Evolutionary conservation across 2,797 vertebrate genomes (phyloP), one percentile per base, ranked within the genome.

Genomic region (Danio kyathit): DNA sequence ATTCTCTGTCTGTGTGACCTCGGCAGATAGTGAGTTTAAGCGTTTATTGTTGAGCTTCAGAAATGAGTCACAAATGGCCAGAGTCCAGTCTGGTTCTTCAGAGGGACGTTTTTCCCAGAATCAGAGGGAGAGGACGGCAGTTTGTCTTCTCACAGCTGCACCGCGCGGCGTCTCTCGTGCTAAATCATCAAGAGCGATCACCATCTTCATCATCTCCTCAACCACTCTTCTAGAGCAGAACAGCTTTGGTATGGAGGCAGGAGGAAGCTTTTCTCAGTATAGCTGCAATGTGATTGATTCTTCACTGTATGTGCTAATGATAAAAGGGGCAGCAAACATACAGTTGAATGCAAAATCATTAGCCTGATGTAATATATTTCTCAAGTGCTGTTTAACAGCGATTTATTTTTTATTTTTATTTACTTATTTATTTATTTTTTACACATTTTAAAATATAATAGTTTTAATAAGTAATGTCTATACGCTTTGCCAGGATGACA

Each of bases 11-110:
- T 74, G 7, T 2, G 7, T 74, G 80, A 80, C 11, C 48, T 21
- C 52, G 80, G 69, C 85, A 81, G 38, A 60, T 81, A 72, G 73
- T 73, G 48, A 59, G 43, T 43, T 77, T 65, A 67, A 61, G 54
- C 21, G 74, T 79, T 74, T 59, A 78, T 63, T 56, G 72, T 67
- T 83, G 81, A 76, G 65, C 83, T 70, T 75, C 57, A 65, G 79
- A 70, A 67, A 74, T 86, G 74, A 54, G 79, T 87, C 77, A 70
- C 66, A 72, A 43, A 86, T 91, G 86, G 88, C 72, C 64, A 3
- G 60, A 77, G 54, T 81, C 60, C 76, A 80, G 65, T 41, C 63
- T 64, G 78, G 59, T 29, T 79, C 49, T 79, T 78, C 54, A 72
- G 75, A 66, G 54, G 40, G 61, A 66, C 17, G 61, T 66, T 66